Evolutionary conservation across 53 echinoderm and acorn worm genomes (phyloP).

Genomic region (Apostichopus leukothele): DNA sequence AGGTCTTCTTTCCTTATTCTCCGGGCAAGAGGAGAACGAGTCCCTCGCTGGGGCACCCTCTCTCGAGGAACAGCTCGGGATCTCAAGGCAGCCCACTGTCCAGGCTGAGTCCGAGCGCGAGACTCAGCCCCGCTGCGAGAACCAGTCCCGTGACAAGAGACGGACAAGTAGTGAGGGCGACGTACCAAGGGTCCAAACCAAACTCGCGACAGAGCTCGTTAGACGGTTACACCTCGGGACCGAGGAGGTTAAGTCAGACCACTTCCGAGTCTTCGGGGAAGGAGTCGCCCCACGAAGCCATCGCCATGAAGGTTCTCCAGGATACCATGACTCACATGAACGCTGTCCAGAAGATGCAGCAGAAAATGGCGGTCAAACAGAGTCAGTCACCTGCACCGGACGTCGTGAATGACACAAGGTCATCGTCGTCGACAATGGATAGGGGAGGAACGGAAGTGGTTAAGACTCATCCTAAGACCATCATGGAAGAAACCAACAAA

Average conservation of each 20-base stretch:
- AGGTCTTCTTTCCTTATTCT: constrained; percentile 47
- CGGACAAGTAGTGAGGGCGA: background rate
- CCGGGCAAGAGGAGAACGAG: background rate
- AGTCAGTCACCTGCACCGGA: constrained; percentile 47
- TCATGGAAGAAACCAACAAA: background rate
- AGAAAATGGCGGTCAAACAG: constrained; percentile 59
- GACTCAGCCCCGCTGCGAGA: constrained; percentile 61
- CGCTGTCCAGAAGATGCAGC: constrained; percentile 96
- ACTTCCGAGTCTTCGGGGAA: constrained; percentile 62
- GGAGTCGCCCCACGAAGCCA: constrained; percentile 77
- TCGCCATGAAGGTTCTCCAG: constrained; percentile 85
- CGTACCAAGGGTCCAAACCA: constrained; percentile 28
- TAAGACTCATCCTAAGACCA: background rate
- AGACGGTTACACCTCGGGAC: constrained; percentile 57
- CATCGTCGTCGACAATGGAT: background rate
- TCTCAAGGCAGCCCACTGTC: constrained; percentile 35
- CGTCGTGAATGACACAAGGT: constrained; percentile 33
- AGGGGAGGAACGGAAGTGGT: background rate
- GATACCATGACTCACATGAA: constrained; percentile 95
- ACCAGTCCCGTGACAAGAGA: constrained; percentile 62
- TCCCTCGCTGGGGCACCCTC: constrained; percentile 6
- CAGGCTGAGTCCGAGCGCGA: constrained; percentile 51
- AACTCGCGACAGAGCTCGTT: constrained; percentile 39
- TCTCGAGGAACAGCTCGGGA: constrained; percentile 31
- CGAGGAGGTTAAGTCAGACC: constrained; percentile 52